Base-by-base conservation (phyloP, 2,888 invertebrate species). In the Oscheius onirici region DNA sequence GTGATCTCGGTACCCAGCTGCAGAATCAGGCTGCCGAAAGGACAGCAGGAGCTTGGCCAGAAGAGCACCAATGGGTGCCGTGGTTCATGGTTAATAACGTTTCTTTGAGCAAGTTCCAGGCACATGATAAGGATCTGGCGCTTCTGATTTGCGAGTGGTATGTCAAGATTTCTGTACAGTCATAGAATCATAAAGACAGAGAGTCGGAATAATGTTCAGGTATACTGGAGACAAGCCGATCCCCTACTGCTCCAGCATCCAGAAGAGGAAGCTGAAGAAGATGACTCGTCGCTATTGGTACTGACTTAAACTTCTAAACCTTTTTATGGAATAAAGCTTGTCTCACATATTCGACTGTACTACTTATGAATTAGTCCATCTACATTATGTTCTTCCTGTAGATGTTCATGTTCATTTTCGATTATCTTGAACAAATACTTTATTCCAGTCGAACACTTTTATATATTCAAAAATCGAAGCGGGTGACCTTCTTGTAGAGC, bases 61-160 rank as follows among this genome's bases (percentile, higher is more conserved):
- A 77, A 22, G 49, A 75, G 69, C 85, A 85, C 67, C 67, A 76
- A 8, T 76, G 75, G 60, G 85, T 85, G 8, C 85, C 85, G 20
- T 84, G 83, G 82, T 34, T 85, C 10, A 73, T 84, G 6, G 73
- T 85, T 70, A 83, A 85, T 68, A 80, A 83, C 40, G 82, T 83
- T 26, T 82, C 82, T 5, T 69, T 79, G 51, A 71, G 58, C 57
- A 73, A 55, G 17, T 69, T 74, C n/a, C 82, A 82, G 55, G 61
- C 66, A 41, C 73, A 75, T 51, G 63, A 72, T 17, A 75, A 76
- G 28, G 66, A 79, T 63, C 51, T 82, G 22, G 76, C 82, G 24
- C 63, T 69, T 40, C 71, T 80, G 43, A 72, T 82, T 22, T 82
- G 82, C 60, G 72, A 77, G 66, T 82, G 81, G 81, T 78, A 44